A percentile compares a stretch with the other conserved stretches of the same genome.
These are phyloP conservation scores for Aselliscus stoliczkanus DNA, from an alignment of 2,797 vertebrate species.

Conservation along the genomic window DNA sequence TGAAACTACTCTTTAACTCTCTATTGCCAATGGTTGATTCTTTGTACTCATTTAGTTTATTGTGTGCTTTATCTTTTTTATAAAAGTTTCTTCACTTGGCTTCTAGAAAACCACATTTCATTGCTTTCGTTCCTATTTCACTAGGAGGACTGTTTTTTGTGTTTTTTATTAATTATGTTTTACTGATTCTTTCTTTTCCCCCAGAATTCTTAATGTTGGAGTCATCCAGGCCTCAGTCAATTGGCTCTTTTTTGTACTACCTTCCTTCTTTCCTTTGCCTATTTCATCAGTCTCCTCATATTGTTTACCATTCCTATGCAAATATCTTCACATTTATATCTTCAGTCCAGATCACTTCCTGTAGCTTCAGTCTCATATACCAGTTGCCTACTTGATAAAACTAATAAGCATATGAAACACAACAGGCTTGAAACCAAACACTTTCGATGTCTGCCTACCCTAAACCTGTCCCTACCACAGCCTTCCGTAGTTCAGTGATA, in stretches of 20 bases:
- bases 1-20: not conserved
- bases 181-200: not conserved
- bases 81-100: not conserved
- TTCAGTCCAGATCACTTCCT: not conserved
- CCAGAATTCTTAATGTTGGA: not conserved
- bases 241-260: not conserved
- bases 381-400: not conserved
- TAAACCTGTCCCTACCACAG: not conserved
- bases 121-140: not conserved
- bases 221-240: not conserved
- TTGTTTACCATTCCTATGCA: not conserved
- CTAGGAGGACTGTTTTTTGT: not conserved
- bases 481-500: not conserved
- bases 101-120: not conserved
- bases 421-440: not conserved
- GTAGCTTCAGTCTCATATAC: not conserved
- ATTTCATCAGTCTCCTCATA: not conserved
- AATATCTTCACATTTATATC: not conserved
- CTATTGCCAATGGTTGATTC: not conserved
- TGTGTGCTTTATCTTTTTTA: not conserved
- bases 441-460: not conserved
- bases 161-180: not conserved
- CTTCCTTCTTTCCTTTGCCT: not conserved
- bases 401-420: not conserved
- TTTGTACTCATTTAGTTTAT: not conserved